These are phyloP conservation scores for Leptinotarsa tumamoca DNA, from an alignment of 2,888 invertebrate genomes.

Conservation along the genomic window DNA sequence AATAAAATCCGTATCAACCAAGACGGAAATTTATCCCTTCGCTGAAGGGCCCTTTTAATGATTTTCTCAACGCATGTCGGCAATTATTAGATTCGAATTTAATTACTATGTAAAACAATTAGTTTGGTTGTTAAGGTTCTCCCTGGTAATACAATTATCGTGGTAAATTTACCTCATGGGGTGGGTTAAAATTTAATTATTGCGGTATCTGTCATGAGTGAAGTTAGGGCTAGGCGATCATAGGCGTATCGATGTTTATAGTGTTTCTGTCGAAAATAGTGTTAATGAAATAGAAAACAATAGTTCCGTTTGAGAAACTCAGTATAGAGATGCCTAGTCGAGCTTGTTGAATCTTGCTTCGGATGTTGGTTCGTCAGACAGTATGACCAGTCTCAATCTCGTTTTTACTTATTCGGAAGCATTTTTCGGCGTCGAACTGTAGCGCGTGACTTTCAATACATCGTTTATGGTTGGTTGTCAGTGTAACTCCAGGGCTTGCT, in stretches of 20 bases:
- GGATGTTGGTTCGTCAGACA: too few species aligned
- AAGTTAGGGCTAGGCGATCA: background rate
- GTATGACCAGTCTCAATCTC: too few species aligned
- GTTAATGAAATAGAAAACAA: too few species aligned
- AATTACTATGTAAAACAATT: slow-evolving; percentile 25
- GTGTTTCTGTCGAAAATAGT: too few species aligned
- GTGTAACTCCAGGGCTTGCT: too few species aligned
- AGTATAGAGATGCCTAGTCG: too few species aligned
- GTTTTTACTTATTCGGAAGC: too few species aligned
- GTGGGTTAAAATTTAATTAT: slow-evolving; percentile 11
- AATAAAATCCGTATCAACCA: slow-evolving; percentile 1
- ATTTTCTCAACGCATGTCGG: slow-evolving; percentile 14
- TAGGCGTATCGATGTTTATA: background rate
- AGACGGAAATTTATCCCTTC: background rate
- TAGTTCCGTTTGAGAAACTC: too few species aligned
- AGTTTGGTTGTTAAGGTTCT: slow-evolving; percentile 26
- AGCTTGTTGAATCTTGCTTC: too few species aligned
- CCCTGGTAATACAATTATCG: slow-evolving; percentile 16
- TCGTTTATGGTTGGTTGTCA: too few species aligned
- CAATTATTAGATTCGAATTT: slow-evolving; percentile 20
- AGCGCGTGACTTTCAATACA: too few species aligned
- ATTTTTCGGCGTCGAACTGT: too few species aligned
- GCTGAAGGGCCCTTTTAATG: slow-evolving; percentile 1
- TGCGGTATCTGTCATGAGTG: slow-evolving; percentile 7
- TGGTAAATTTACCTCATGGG: slow-evolving; percentile 21